Evolutionary conservation across 2,113 vertebrate species (phyloP), one percentile per base, ranked within the genome.

Genomic region (Anoplopoma fimbria): DNA sequence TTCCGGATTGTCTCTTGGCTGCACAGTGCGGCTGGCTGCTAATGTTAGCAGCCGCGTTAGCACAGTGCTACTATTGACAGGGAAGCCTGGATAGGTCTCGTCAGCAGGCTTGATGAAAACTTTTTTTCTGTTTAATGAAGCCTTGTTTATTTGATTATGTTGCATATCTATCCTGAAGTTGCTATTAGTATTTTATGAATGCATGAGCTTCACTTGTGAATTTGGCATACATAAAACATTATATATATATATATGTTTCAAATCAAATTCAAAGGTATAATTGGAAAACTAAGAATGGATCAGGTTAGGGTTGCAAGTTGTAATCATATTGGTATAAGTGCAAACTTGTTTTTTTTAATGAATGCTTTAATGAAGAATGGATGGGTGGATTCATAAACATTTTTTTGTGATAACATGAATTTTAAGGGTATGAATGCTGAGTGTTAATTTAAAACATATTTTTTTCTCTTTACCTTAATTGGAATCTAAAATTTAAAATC

Each of bases 41-140:
- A 91, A 76, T 8, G 83, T 83, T 92, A 93, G 82, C 88, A 25
- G 0, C 15, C 38, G 25, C 33, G 74, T 81, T 92, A 89, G 87
- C 87, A 69, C 57, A 1, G 61, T 82, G 73, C 82, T 83, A 0
- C 75, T 81, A 34, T 62, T 75, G n/a, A n/a, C n/a, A n/a, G n/a
- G n/a, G n/a, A n/a, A n/a, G n/a, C n/a, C n/a, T n/a, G n/a, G n/a
- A n/a, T n/a, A 61, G 65, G 38, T 75, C 0, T 75, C 12, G 71
- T 60, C 73, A 57, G 70, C 79, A 74, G 74, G 4, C 19, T 8
- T 19, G n/a, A 13, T 13, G 6, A 9, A 31, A 58, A 79, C 7
- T 42, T 1, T 42, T 1, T 5, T 2, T 40, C 2, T 29, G 1
- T 69, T 82, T 55, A 36, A 51, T 42, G 7, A 9, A n/a, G 3